Percentiles rank a stretch among this genome's conserved stretches.
These are phyloP conservation scores for human (Homo sapiens) DNA, from an alignment of 2,113 vertebrate genomes.

Conservation along the genomic window DNA sequence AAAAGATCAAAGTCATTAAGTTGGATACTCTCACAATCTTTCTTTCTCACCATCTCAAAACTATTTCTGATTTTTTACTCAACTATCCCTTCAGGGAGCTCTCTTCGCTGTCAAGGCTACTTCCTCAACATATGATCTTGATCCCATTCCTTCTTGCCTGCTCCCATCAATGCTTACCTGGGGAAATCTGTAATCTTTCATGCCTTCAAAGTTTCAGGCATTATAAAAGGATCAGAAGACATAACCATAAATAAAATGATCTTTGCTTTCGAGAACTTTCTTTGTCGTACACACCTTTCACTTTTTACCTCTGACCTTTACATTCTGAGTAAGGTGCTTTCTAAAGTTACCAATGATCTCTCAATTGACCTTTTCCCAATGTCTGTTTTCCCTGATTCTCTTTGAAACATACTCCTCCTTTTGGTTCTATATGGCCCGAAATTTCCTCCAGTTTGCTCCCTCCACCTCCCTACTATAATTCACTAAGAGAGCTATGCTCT, in stretches of 20 bases:
- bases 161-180: neutral
- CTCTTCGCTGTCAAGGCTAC: neutral
- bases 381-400: neutral
- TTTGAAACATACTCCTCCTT: neutral
- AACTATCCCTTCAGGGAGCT: neutral
- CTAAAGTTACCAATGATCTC: neutral
- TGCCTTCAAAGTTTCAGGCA: neutral
- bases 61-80: neutral
- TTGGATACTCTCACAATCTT: neutral
- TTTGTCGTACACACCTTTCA: neutral
- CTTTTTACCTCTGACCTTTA: neutral
- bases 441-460: neutral
- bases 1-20: neutral
- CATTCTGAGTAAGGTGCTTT: neutral
- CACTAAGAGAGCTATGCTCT: neutral
- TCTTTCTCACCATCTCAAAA: neutral
- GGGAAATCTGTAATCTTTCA: conserved; percentile 17
- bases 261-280: neutral
- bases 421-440: neutral
- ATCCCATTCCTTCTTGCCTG: neutral
- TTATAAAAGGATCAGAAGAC: neutral
- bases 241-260: neutral
- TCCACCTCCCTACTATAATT: neutral
- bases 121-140: neutral
- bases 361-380: neutral